A percentile compares a stretch with the other conserved stretches of the same genome.
phyloP scores from a whole-genome alignment of 2,888 invertebrate species.

The Nymphalis urticae region DNA sequence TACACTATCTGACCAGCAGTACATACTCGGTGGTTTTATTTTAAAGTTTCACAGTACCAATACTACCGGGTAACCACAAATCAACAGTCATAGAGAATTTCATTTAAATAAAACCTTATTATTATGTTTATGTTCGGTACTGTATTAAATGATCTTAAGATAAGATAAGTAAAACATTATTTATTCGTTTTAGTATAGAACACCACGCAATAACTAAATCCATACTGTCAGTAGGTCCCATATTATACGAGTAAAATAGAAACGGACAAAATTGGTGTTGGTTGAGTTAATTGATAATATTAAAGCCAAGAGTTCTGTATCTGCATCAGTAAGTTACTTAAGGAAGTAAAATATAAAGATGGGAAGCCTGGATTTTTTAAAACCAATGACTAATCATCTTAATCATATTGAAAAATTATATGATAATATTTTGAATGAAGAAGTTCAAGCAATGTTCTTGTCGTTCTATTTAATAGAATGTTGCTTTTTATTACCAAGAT shows the following conservation, averaged over 20 bases:
- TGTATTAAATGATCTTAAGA: not conserved
- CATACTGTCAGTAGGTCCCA: not conserved
- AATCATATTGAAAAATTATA: constrained; percentile 9
- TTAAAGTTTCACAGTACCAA: too few species aligned
- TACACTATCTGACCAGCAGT: too few species aligned
- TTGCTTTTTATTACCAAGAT: constrained; percentile 23
- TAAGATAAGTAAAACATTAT: not conserved
- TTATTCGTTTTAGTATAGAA: not conserved
- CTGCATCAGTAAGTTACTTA: too few species aligned
- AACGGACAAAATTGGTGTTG: not conserved
- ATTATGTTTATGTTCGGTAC: too few species aligned
- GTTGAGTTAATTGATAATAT: too few species aligned
- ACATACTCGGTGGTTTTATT: too few species aligned
- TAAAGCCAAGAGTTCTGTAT: too few species aligned
- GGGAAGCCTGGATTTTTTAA: not conserved
- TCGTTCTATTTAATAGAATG: constrained; percentile 23
- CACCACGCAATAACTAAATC: not conserved
- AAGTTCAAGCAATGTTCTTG: constrained; percentile 12
- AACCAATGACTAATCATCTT: not conserved
- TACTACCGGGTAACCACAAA: too few species aligned
- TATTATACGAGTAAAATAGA: not conserved
- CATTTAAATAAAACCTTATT: not conserved
- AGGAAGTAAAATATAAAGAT: too few species aligned
- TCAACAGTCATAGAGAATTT: not conserved
- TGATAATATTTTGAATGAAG: constrained; percentile 19